These are phyloP conservation scores for Dermolepida albohirtum DNA, from an alignment of 2,888 invertebrate species.

Conservation along the genomic window DNA sequence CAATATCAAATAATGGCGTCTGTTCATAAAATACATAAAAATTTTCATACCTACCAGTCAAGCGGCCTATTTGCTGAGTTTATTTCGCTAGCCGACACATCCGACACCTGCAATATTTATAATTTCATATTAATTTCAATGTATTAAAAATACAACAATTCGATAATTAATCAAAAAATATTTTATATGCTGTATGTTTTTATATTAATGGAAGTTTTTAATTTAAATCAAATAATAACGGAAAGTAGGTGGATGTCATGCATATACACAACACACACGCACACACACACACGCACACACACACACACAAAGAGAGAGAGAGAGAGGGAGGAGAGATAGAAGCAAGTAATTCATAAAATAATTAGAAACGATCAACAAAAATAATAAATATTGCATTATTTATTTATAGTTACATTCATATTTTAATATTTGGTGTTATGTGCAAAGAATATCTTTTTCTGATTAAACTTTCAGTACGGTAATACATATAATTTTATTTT, in stretches of 20 bases:
- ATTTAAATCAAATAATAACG: neutral
- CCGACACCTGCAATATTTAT: constrained; percentile 40
- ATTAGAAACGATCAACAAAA: too few species aligned
- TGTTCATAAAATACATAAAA: constrained; percentile 4
- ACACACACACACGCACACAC: too few species aligned
- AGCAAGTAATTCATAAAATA: too few species aligned
- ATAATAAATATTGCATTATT: too few species aligned
- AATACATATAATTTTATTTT: too few species aligned
- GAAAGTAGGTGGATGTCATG: neutral
- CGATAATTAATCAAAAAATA: constrained; percentile 27
- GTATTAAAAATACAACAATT: constrained; percentile 5
- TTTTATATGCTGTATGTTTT: too few species aligned
- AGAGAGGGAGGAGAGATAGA: too few species aligned
- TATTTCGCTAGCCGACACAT: constrained; percentile 37
- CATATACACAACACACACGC: too few species aligned
- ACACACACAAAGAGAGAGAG: too few species aligned
- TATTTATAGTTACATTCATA: too few species aligned
- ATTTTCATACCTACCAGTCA: constrained; percentile 27
- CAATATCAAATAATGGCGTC: neutral
- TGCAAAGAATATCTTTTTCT: neutral
- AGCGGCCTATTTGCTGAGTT: constrained; percentile 18
- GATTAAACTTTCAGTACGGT: too few species aligned
- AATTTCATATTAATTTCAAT: constrained; percentile 28
- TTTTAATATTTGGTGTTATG: too few species aligned
- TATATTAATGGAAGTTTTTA: neutral